Percentiles rank a stretch among this genome's conserved stretches.
These are phyloP conservation scores for Cryptops parisi DNA, from an alignment of 2,888 invertebrate genomes.

Conservation along the genomic window DNA sequence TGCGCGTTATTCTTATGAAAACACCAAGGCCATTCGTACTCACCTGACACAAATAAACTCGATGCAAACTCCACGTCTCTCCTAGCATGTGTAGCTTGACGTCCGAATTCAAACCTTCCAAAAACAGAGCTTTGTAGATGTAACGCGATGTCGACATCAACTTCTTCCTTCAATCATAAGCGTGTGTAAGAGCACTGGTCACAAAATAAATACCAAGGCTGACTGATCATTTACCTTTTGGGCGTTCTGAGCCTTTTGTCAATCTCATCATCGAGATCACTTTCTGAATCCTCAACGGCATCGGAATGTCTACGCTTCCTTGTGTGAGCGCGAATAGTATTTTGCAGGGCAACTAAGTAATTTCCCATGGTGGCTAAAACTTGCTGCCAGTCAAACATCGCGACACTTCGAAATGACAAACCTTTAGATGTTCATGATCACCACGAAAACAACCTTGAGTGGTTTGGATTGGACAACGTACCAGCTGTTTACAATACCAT, in stretches of 20 bases:
- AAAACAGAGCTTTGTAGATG: constrained; percentile 59
- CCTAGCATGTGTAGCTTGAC: constrained; percentile 54
- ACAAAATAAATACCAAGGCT: neutral
- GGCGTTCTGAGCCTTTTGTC: constrained; percentile 45
- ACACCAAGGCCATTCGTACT: too few species aligned
- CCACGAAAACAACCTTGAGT: too few species aligned
- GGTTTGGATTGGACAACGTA: too few species aligned
- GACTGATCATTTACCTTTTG: constrained; percentile 42
- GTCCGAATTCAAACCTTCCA: constrained; percentile 60
- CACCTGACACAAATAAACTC: constrained; percentile 57
- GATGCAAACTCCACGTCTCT: constrained; percentile 57
- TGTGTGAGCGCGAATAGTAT: too few species aligned
- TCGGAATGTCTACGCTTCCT: neutral
- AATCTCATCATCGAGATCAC: constrained; percentile 24
- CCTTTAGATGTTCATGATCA: too few species aligned
- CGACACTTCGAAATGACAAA: too few species aligned
- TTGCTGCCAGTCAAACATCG: too few species aligned
- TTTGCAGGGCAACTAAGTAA: too few species aligned
- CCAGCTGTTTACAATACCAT: too few species aligned
- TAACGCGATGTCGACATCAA: constrained; percentile 57
- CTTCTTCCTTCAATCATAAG: constrained; percentile 40
- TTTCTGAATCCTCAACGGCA: neutral
- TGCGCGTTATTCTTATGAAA: too few species aligned
- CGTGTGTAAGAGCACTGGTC: neutral
- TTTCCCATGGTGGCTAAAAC: too few species aligned